Base-by-base conservation (phyloP, 2,888 invertebrate genomes). In the Ichneumon xanthorius region DNA sequence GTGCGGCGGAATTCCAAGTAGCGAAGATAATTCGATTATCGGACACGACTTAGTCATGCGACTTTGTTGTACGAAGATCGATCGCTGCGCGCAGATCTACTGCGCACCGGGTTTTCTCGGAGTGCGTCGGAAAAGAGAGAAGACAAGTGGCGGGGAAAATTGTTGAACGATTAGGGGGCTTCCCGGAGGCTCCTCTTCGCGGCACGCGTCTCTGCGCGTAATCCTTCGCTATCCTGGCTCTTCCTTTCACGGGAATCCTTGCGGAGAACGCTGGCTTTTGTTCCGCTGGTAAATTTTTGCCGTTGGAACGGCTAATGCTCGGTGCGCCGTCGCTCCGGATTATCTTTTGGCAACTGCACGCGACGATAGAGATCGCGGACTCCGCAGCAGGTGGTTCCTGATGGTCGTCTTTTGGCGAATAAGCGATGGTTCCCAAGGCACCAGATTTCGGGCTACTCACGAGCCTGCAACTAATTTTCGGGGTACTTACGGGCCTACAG, bases 341-440 rank as follows among this genome's bases (percentile, higher is more conserved):
- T 84, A 84, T 84, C 80, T 84, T 63, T 80, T 14, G 80, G 50
- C 40, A 70, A 55, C 22, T 53, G 53, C 30, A 53, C 65, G 50
- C 30, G 65, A 14, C 65, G 76, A 80, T 80, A 76, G 33, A 53
- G 84, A 76, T 84, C 75, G 48, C 14, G 16, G 76, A 40, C 14
- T 72, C 58, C 61, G 58, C 68, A 50, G 50, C 33, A 16, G 53
- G 58, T 76, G n/a, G 45, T 22, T 58, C 58, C 26, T 26, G 22
- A 33, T 63, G 61, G 61, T 30, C 61, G 61, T 16, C 61, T 33
- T 45, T 45, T 63, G 33, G 33, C 33, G 16, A 33, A 63, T 16
- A 30, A 16, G 58, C 67, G 40, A 73, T 48, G 67, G 73, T 67
- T 63, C 5, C 45, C 14, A 5, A 63, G 33, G 16, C 14, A 33